Evolutionary conservation across 2,797 vertebrate genomes (phyloP).

Genomic region (Nyctibius grandis): DNA sequence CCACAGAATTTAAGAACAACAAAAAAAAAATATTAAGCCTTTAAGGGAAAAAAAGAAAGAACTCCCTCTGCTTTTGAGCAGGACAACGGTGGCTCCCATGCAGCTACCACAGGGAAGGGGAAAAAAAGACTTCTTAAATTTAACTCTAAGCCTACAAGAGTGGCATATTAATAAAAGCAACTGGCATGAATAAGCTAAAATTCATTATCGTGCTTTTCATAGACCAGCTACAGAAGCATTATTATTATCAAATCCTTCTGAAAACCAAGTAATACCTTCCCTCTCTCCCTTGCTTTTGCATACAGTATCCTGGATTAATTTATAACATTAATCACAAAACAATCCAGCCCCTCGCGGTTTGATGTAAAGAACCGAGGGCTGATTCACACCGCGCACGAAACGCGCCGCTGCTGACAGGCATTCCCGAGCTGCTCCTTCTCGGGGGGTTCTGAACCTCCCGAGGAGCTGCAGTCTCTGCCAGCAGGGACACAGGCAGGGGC

Average conservation of each 20-base stretch:
- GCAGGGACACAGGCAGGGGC: neutral
- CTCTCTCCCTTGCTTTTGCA: neutral
- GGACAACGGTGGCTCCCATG: neutral
- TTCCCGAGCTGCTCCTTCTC: neutral
- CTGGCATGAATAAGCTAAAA: neutral
- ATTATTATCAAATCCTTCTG: conserved; percentile 39
- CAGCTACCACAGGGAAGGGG: neutral
- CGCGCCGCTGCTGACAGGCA: neutral
- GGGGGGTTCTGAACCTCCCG: neutral
- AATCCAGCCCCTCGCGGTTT: neutral
- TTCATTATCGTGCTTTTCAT: conserved; percentile 29
- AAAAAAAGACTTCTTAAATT: neutral
- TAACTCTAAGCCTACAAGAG: neutral
- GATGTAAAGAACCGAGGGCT: neutral
- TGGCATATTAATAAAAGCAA: conserved; percentile 23
- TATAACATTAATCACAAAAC: conserved; percentile 40
- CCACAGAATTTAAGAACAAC: neutral
- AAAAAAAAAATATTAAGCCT: neutral
- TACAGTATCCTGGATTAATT: conserved; percentile 7
- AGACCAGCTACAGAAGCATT: neutral
- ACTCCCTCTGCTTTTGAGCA: neutral
- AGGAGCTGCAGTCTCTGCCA: neutral
- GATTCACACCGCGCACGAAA: neutral
- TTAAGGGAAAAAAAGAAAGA: neutral
- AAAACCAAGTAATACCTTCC: conserved; percentile 36